Evolutionary conservation across 2,888 invertebrate genomes (phyloP), one percentile per base, ranked within the genome.

Genomic region (Lepidochitona cinerea): DNA sequence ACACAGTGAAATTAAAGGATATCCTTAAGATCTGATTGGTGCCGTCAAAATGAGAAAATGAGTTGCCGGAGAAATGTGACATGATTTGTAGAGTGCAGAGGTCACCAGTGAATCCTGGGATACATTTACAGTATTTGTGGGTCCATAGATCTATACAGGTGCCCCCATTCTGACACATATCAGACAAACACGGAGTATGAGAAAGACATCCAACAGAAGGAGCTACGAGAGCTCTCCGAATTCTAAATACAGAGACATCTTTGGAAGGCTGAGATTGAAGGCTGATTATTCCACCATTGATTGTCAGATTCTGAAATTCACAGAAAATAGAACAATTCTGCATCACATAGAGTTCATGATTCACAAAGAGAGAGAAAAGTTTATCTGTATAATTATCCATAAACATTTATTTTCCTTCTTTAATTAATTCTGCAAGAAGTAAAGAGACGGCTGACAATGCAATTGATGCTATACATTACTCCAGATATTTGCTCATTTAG

Each of bases 111-210:
- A 79, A 88, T 26, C 86, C 88, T 23, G 80, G 76, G 1, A 65
- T 64, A 73, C 88, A 88, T 2, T 76, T 29, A 75, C 89, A 89
- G 12, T 68, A 65, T 68, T 80, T 84, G 68, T 72, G 75, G 32
- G 77, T 82, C 88, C 89, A 88, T 37, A 77, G 68, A 68, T 89
- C 88, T n/a, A 80, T 70, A 73, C 89, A 89, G 14, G 69, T 77
- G n/a, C 87, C 90, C 12, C 84, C 84, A 80, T 88, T 85, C 29
- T 75, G 69, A 78, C 89, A 89, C 35, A 75, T 70, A 53, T 70
- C 93, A 68, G 95, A 95, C 89, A 96, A 96, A 87, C 98, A 98
- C 89, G 96, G 95, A 90, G 96, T 96, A 85, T 97, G 96, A 71
- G 95, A 94, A 89, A 95, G 95, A 75, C 88, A 88, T 3, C 88